These are phyloP conservation scores for Geophilus truncorum DNA, from an alignment of 2,888 invertebrate genomes.

Conservation along the genomic window DNA sequence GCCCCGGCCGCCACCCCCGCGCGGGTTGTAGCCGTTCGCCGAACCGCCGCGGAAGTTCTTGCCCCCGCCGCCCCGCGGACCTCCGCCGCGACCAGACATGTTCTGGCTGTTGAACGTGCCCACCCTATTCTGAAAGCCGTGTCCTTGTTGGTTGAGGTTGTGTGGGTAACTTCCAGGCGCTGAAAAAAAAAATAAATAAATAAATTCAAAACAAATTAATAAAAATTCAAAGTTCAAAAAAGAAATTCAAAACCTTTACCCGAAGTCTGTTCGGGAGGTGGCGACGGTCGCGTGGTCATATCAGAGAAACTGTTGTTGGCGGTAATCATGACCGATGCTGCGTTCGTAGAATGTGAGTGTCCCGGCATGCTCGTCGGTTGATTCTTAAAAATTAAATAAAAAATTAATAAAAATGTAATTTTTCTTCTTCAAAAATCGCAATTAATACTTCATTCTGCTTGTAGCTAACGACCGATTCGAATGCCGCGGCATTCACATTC, in stretches of 20 bases:
- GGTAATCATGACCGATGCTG: not conserved
- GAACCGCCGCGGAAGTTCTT: not conserved
- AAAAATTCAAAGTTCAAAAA: not conserved
- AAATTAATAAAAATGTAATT: no score
- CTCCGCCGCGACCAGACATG: not conserved
- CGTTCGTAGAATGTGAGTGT: not conserved
- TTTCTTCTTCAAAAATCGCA: no score
- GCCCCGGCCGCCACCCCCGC: constrained; percentile 19
- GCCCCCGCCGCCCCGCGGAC: not conserved
- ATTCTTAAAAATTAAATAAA: not conserved
- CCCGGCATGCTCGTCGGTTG: not conserved
- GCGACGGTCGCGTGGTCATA: not conserved
- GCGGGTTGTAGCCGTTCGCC: not conserved
- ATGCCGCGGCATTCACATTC: constrained; percentile 37
- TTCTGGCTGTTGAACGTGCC: not conserved
- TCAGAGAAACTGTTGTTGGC: not conserved
- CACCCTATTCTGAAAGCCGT: not conserved
- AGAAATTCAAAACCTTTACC: not conserved
- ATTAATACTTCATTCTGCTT: constrained; percentile 19
- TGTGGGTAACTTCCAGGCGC: constrained; percentile 10
- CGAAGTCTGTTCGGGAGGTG: not conserved
- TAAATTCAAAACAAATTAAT: no score
- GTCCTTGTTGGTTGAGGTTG: not conserved
- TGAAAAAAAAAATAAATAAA: not conserved
- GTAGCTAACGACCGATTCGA: constrained; percentile 34